Base-by-base conservation (phyloP, 2,888 invertebrate species). In the Lasioglossum leucozonium region DNA sequence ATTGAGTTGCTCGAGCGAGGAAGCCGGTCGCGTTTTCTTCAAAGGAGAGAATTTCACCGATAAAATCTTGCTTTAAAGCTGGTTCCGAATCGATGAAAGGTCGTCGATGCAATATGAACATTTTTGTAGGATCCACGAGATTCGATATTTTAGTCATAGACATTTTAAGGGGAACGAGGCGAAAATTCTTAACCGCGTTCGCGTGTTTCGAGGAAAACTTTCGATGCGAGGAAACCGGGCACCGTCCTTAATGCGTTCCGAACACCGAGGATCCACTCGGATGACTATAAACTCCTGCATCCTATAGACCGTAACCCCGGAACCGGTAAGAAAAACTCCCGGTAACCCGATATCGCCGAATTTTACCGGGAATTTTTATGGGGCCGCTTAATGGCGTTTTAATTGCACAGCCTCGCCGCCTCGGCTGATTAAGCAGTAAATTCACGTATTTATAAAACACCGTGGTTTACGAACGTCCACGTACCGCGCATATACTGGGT, bases 371-470 rank as follows among this genome's bases (percentile, higher is more conserved):
- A 91, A 89, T 93, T 93, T 93, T 93, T 92, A 93, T 91, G 91
- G 87, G 87, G 74, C 88, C 89, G 82, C 89, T 91, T 93, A 93
- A 93, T 93, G 92, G 92, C 88, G 91, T 91, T 93, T 93, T 93
- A 93, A 93, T 93, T 93, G 93, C 93, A 84, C 89, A 80, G 89
- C 87, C 89, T 88, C 89, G 85, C 91, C 89, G 88, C 89, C 87
- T 87, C 87, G 87, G 77, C 89, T 92, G 93, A 93, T 93, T 93
- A 93, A 93, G 93, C 93, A 93, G 92, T 93, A 93, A 93, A 93
- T 93, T 92, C 92, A 88, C 91, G 89, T 92, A 92, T 91, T 92
- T 92, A 92, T 92, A 92, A 92, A 92, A 91, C 91, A 92, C 86
- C 58, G 86, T 92, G 89, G 85, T 92, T 92, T 92, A 92, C 92